Evolutionary conservation across 2,888 invertebrate genomes (phyloP).

Genomic region (Octonoba sinensis): DNA sequence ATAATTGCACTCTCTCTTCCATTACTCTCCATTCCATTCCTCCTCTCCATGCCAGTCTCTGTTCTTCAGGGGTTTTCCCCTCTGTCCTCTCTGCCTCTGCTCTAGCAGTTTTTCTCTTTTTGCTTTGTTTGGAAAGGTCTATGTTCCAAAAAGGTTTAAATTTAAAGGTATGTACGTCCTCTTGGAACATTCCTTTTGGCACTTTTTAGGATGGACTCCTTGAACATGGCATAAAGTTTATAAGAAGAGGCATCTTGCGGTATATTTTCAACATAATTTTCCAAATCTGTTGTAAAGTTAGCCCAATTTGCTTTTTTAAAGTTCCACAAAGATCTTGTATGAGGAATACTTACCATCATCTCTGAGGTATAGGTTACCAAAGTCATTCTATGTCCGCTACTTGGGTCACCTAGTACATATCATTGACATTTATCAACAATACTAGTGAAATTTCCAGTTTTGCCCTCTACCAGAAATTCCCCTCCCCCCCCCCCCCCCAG

Average conservation of each 20-base stretch:
- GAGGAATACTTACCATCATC: neutral
- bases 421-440: neutral
- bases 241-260: neutral
- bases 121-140: neutral
- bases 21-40: too few relatives aligned
- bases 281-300: neutral
- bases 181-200: constrained; percentile 8
- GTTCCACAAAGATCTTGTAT: constrained; percentile 12
- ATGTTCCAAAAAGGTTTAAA: constrained; percentile 11
- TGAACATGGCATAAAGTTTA: neutral
- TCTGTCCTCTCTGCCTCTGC: neutral
- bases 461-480: too few relatives aligned
- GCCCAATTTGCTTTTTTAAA: constrained; percentile 7
- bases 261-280: neutral
- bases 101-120: neutral
- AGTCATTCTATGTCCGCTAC: constrained; percentile 7
- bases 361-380: neutral
- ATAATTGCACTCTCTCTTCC: neutral
- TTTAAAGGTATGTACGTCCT: neutral
- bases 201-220: neutral
- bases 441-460: too few relatives aligned
- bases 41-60: neutral
- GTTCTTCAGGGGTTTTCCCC: neutral
- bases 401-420: neutral
- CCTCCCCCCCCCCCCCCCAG: too few relatives aligned